Conservation (phyloP, 2,888 invertebrate species). For the Tyria jacobaeae region DNA sequence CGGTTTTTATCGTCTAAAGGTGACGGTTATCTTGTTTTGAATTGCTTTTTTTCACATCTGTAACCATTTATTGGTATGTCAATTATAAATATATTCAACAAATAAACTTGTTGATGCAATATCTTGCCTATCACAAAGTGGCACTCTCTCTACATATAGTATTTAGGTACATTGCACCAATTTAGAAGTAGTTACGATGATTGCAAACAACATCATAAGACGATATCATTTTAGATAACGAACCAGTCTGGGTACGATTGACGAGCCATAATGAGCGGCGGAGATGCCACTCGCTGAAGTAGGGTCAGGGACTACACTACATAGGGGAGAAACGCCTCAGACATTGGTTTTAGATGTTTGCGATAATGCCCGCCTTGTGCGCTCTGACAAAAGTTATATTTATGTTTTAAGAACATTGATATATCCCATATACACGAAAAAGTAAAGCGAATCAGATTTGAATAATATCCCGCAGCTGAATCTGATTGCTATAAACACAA, state of each 20-base stretch:
- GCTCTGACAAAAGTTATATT: not conserved
- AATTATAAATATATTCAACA: no score
- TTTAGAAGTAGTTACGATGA: conserved; percentile 3
- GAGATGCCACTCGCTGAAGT: not conserved
- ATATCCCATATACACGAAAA: conserved; percentile 4
- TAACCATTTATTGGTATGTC: not conserved
- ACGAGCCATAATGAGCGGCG: conserved; percentile 4
- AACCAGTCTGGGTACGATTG: conserved; percentile 11
- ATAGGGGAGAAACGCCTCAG: conserved; percentile 15
- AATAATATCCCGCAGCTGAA: conserved; percentile 49
- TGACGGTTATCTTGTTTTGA: not conserved
- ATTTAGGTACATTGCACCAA: conserved; percentile 11
- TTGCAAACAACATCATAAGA: conserved; percentile 2
- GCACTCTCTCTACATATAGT: not conserved
- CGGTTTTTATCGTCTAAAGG: conserved; percentile 6
- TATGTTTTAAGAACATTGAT: not conserved
- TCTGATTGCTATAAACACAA: conserved; percentile 23
- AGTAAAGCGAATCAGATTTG: conserved; percentile 3
- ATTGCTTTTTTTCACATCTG: not conserved
- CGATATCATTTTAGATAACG: conserved; percentile 2
- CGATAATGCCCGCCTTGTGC: not conserved
- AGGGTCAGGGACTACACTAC: conserved; percentile 13
- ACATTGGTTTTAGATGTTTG: not conserved
- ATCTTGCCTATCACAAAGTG: conserved; percentile 2
- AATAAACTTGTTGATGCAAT: not conserved